These are phyloP conservation scores for Drosophila suboccidentalis DNA, from an alignment of 2,888 invertebrate species.

Conservation along the genomic window DNA sequence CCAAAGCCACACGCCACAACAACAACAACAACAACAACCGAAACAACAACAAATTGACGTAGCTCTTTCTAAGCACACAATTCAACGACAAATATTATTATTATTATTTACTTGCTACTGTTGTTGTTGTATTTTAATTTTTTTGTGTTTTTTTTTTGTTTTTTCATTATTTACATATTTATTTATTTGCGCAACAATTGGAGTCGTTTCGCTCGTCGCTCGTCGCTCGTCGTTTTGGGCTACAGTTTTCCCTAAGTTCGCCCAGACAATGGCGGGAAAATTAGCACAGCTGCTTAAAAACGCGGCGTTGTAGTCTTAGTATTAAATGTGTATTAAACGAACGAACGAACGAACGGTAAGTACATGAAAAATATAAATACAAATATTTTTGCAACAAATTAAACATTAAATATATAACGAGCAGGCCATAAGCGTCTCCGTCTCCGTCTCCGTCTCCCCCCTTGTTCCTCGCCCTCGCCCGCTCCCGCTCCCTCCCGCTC, in stretches of 20 bases:
- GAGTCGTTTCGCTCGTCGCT: constrained; percentile 27
- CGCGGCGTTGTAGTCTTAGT: constrained; percentile 23
- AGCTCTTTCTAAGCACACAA: constrained; percentile 50
- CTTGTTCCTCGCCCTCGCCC: not conserved
- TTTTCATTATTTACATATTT: constrained; percentile 43
- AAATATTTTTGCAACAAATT: constrained; percentile 74
- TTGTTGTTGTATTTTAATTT: not conserved
- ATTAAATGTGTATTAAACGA: constrained; percentile 57
- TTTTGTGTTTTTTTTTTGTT: constrained; percentile 20
- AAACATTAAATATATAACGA: constrained; percentile 42
- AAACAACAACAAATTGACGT: constrained; percentile 42
- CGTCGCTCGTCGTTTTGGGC: constrained; percentile 41
- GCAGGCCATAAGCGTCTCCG: constrained; percentile 27
- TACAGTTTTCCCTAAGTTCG: constrained; percentile 62
- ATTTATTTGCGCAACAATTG: constrained; percentile 50
- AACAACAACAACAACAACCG: constrained; percentile 24
- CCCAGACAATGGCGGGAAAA: constrained; percentile 72
- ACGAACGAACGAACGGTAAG: constrained; percentile 46
- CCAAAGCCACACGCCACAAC: constrained; percentile 47
- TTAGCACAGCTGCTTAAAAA: constrained; percentile 70
- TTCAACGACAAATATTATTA: constrained; percentile 36
- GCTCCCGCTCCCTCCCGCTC: not conserved
- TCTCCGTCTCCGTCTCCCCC: no score
- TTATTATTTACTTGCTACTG: constrained; percentile 9
- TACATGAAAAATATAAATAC: constrained; percentile 65